These are phyloP conservation scores for Leucopsar rothschildi DNA, from an alignment of 2,113 vertebrate genomes.

Conservation along the genomic window DNA sequence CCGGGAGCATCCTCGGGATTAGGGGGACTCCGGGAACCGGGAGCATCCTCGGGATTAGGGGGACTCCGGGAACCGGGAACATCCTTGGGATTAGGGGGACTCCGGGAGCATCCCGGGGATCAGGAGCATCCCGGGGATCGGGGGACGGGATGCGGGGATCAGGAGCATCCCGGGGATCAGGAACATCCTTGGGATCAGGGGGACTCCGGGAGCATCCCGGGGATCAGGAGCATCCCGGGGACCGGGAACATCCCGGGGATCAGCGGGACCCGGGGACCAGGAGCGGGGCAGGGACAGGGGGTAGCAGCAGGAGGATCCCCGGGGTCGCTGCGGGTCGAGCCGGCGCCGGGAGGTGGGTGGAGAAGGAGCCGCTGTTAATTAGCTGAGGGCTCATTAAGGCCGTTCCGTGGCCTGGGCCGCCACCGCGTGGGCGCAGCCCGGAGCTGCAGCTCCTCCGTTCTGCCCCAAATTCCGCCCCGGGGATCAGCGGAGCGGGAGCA, in stretches of 20 bases:
- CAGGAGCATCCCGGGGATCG: no score
- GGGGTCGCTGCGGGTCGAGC: not conserved
- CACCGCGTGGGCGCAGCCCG: not conserved
- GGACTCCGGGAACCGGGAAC: not conserved
- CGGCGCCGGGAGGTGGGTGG: not conserved
- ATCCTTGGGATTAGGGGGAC: no score
- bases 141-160: no score
- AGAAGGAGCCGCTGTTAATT: not conserved
- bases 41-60: no score
- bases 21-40: no score
- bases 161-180: no score
- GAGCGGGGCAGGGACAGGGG: not conserved
- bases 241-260: not conserved
- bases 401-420: slow-evolving; percentile 12
- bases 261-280: no score
- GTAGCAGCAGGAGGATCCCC: no score
- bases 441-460: not conserved
- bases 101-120: not conserved
- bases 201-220: no score
- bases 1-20: no score
- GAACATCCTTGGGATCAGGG: no score
- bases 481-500: not conserved
- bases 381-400: not conserved
- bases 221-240: not conserved
- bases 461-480: accelerated